Evolutionary conservation across 2,113 vertebrate genomes (phyloP).

Genomic region (Calidris pugnax): DNA sequence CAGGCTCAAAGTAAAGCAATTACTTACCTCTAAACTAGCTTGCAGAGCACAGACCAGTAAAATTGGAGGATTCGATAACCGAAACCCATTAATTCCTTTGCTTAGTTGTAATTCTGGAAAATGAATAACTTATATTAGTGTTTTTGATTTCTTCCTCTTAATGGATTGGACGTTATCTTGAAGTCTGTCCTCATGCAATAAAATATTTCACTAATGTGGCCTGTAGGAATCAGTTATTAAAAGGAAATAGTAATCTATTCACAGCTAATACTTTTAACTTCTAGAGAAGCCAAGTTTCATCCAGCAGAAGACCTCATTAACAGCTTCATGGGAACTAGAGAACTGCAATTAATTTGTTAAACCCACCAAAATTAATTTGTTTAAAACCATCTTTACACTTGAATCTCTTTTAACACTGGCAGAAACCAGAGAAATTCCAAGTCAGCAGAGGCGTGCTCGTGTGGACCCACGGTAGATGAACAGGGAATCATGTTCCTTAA

Average conservation of each 20-base stretch:
- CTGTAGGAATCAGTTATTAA: conserved; percentile 30
- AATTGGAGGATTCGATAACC: conserved; percentile 93
- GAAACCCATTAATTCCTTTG: conserved; percentile 87
- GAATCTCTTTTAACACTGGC: conserved; percentile 37
- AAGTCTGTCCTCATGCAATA: background rate
- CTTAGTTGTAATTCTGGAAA: conserved; percentile 86
- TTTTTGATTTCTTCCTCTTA: conserved; percentile 37
- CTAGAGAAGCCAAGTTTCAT: conserved; percentile 24
- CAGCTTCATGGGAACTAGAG: conserved; percentile 35
- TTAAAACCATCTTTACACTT: conserved; percentile 25
- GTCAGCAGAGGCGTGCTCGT: background rate
- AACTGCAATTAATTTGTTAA: conserved; percentile 43
- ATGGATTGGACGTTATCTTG: conserved; percentile 29
- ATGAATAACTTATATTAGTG: conserved; percentile 42
- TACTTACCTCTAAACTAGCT: conserved; percentile 91
- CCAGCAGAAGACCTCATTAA: conserved; percentile 57
- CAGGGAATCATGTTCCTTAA: background rate
- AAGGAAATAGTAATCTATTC: conserved; percentile 40
- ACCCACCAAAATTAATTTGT: background rate
- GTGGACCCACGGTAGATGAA: fast-evolving
- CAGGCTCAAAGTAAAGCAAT: conserved; percentile 5
- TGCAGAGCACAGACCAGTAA: conserved; percentile 90
- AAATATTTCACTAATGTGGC: conserved; percentile 44
- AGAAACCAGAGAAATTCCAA: conserved; percentile 32
- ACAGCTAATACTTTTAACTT: conserved; percentile 36